Evolutionary conservation across 1,140 invertebrate species (phyloP).

Genomic region (Drosophila lini): DNA sequence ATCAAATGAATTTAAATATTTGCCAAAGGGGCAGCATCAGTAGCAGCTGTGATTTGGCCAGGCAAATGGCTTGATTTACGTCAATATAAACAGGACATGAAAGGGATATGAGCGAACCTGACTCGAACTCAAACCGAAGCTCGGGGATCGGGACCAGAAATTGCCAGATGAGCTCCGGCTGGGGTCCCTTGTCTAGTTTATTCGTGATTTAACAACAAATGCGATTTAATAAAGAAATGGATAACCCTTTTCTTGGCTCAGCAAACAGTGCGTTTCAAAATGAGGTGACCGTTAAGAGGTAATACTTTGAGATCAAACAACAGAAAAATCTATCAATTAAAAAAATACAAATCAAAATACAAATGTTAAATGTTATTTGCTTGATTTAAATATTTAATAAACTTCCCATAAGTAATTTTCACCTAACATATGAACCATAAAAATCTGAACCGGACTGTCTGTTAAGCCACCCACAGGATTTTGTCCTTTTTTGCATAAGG

Average conservation of each 20-base stretch:
- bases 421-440: constrained; percentile 5
- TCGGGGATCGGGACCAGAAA: background rate
- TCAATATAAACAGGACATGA: constrained; percentile 61
- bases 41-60: constrained; percentile 49
- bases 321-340: too few relatives aligned
- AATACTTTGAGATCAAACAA: background rate
- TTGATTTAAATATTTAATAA: background rate
- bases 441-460: constrained; percentile 26
- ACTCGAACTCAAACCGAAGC: constrained; percentile 1
- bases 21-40: constrained; percentile 40
- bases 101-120: constrained; percentile 43
- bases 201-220: constrained; percentile 74
- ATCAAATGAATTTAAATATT: constrained; percentile 75
- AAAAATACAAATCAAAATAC: background rate
- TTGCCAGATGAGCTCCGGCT: constrained; percentile 30
- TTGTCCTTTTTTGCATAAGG: constrained; percentile 58
- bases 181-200: constrained; percentile 44
- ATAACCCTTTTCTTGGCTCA: constrained; percentile 50
- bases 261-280: constrained; percentile 16
- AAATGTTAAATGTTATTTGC: background rate
- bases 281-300: too few relatives aligned
- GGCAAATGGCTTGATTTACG: constrained; percentile 71
- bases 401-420: background rate
- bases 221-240: constrained; percentile 75
- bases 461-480: constrained; percentile 7